Conservation (phyloP, 1,140 invertebrate species). For the Drosophila eugracilis region DNA sequence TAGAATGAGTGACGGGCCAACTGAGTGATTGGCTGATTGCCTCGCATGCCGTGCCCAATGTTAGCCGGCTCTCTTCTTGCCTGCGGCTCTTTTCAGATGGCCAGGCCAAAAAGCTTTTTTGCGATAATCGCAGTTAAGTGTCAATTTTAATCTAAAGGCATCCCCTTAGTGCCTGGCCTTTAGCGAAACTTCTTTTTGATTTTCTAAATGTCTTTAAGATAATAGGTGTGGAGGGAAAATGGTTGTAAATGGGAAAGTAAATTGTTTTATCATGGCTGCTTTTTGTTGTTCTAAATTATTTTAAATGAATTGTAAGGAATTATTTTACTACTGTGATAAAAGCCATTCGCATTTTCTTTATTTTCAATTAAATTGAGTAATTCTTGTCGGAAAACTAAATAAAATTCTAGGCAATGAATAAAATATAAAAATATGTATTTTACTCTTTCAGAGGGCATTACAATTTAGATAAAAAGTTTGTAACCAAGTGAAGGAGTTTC, state of each 20-base stretch:
- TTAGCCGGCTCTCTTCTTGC: slow-evolving; percentile 2
- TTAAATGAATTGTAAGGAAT: neutral
- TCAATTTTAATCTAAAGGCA: slow-evolving; percentile 70
- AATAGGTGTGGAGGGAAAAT: neutral
- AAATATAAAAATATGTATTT: no score
- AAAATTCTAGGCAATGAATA: no score
- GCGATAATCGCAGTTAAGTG: slow-evolving; percentile 73
- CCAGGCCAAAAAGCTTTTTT: slow-evolving; percentile 69
- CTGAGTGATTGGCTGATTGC: slow-evolving; percentile 70
- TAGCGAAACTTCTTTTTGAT: slow-evolving; percentile 1
- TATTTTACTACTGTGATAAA: neutral
- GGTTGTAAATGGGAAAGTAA: neutral
- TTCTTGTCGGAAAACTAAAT: no score
- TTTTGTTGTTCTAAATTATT: neutral
- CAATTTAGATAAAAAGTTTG: no score
- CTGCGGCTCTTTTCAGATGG: slow-evolving; percentile 4
- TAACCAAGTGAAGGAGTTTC: no score
- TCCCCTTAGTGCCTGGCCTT: slow-evolving; percentile 14
- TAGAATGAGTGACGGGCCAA: slow-evolving; percentile 35
- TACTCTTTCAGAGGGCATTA: no score
- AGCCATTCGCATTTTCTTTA: neutral
- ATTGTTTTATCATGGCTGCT: neutral
- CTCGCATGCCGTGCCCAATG: slow-evolving; percentile 23
- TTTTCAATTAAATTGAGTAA: no score
- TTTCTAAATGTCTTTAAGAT: neutral